Evolutionary conservation across 2,888 invertebrate genomes (phyloP).

Genomic region (Trisateles emortualis): DNA sequence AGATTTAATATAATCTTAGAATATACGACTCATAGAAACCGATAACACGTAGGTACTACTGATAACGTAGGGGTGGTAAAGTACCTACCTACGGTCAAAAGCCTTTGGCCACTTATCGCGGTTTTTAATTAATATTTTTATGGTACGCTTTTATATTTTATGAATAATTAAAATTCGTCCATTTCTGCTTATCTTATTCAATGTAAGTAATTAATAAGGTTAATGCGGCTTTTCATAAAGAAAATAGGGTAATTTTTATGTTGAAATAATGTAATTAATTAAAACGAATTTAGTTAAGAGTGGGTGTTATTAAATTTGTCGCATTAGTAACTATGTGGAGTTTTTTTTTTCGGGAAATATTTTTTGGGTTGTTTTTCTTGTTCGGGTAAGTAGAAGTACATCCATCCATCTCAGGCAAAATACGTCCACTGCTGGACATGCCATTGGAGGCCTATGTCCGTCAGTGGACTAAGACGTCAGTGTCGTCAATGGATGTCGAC

Average conservation of each 20-base stretch:
- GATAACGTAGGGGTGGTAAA: conserved; percentile 29
- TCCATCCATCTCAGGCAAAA: too few relatives aligned
- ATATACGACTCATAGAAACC: conserved; percentile 36
- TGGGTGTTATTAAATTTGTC: conserved; percentile 22
- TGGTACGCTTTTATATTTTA: conserved; percentile 52
- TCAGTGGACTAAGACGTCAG: too few relatives aligned
- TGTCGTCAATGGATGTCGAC: too few relatives aligned
- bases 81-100: conserved; percentile 19
- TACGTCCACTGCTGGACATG: too few relatives aligned
- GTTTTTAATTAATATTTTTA: conserved; percentile 77
- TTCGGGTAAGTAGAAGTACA: background rate
- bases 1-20: conserved; percentile 1
- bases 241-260: conserved; percentile 54
- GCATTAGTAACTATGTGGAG: conserved; percentile 21
- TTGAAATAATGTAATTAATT: conserved; percentile 52
- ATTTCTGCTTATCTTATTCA: conserved; percentile 49
- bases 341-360: conserved; percentile 16
- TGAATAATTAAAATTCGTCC: conserved; percentile 53
- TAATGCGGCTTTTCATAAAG: conserved; percentile 54
- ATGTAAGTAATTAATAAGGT: conserved; percentile 56
- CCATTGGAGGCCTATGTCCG: too few relatives aligned
- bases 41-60: conserved; percentile 36
- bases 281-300: conserved; percentile 40
- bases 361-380: background rate
- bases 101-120: conserved; percentile 62